phyloP scores from a whole-genome alignment of 2,888 invertebrate species.

The Caenorhabditis sp. region DNA sequence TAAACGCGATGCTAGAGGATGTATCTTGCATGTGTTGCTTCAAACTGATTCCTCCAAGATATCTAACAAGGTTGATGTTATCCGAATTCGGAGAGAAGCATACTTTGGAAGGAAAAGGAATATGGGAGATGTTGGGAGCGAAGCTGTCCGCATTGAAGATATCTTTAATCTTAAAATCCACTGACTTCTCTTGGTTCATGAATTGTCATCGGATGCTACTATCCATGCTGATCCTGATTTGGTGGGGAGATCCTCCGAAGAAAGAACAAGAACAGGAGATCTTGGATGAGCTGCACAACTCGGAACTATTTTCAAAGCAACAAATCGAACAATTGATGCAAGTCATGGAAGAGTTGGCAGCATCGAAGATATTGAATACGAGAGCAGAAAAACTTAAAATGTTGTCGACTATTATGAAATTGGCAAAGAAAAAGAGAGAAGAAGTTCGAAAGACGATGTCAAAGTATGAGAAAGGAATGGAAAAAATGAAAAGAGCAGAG shows the following conservation, averaged over 20 bases:
- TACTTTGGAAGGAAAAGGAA: conserved; percentile 66
- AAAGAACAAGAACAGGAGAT: conserved; percentile 46
- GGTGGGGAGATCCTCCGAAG: conserved; percentile 55
- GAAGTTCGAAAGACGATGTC: conserved; percentile 69
- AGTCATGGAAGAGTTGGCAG: conserved; percentile 30
- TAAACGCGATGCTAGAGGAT: conserved; percentile 35
- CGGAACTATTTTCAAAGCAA: conserved; percentile 45
- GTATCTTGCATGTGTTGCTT: conserved; percentile 42
- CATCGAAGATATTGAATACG: conserved; percentile 12
- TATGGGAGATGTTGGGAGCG: conserved; percentile 52
- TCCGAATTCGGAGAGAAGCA: conserved; percentile 68
- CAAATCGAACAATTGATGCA: conserved; percentile 54
- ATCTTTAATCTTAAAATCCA: conserved; percentile 25
- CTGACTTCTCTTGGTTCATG: conserved; percentile 61
- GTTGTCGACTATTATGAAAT: conserved; percentile 37
- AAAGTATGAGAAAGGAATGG: conserved; percentile 79
- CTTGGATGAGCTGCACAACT: conserved; percentile 37
- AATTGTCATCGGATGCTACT: conserved; percentile 38
- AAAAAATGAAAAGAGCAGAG: conserved; percentile 78
- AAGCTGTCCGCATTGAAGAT: conserved; percentile 46
- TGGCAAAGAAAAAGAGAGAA: conserved; percentile 55
- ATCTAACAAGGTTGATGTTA: conserved; percentile 53
- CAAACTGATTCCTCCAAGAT: conserved; percentile 51
- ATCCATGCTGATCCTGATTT: conserved; percentile 42
- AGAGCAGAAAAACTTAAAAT: conserved; percentile 44